Percentiles rank a stretch among this genome's conserved stretches.
Evolutionary conservation across 2,797 vertebrate genomes (phyloP).

Genomic region (Acanthurus tractus): DNA sequence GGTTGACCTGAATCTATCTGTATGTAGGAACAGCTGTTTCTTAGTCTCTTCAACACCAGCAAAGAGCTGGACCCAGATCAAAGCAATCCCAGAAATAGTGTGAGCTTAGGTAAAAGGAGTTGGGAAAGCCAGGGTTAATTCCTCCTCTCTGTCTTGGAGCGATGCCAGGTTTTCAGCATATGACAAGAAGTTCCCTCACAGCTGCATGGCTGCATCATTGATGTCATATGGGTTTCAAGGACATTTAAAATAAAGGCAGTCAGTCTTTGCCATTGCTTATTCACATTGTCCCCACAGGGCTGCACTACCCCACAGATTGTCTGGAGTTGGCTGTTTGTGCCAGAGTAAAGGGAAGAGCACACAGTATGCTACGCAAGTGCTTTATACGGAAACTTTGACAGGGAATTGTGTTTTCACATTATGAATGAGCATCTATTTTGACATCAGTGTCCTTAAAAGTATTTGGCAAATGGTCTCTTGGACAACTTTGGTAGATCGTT

Average conservation of each 20-base stretch:
- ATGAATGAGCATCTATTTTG: constrained; percentile 75
- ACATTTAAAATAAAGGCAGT: constrained; percentile 19
- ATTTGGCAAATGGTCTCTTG: constrained; percentile 66
- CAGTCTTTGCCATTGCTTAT: constrained; percentile 44
- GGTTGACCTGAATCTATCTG: constrained; percentile 33
- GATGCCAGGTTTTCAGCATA: constrained; percentile 48
- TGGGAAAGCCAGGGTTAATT: constrained; percentile 57
- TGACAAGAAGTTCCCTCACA: constrained; percentile 46
- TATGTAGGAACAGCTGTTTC: constrained; percentile 34
- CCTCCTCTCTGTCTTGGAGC: constrained; percentile 37
- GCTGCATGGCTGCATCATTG: constrained; percentile 42
- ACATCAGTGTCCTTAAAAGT: constrained; percentile 81
- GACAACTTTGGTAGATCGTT: constrained; percentile 72
- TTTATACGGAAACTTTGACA: constrained; percentile 84
- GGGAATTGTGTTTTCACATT: constrained; percentile 80
- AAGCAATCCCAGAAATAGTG: constrained; percentile 47
- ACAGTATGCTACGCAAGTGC: constrained; percentile 82
- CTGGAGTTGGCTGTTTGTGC: constrained; percentile 68
- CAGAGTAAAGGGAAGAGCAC: constrained; percentile 83
- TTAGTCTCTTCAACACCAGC: constrained; percentile 34
- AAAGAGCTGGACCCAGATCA: constrained; percentile 52
- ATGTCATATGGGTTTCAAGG: constrained; percentile 43
- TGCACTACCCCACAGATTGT: constrained; percentile 70
- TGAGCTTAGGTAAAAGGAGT: constrained; percentile 49
- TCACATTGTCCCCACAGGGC: constrained; percentile 60